These are phyloP conservation scores for Vollenhovia emeryi DNA, from an alignment of 1,140 invertebrate genomes.

Conservation along the genomic window DNA sequence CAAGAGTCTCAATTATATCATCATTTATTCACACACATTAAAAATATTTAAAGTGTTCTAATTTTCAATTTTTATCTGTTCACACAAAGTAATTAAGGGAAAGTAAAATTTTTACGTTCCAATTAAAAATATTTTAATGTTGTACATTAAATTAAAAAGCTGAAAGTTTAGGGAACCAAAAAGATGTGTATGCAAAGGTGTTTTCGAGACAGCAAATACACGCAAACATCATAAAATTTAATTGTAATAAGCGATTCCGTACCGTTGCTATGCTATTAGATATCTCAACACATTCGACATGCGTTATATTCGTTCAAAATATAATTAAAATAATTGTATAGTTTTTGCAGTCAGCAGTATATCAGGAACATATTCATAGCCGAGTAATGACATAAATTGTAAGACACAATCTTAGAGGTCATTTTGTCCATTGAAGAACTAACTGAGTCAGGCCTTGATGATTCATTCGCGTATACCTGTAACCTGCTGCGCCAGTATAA, in stretches of 20 bases:
- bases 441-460: conserved; percentile 63
- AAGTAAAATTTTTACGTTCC: neutral
- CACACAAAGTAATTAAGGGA: neutral
- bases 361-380: conserved; percentile 17
- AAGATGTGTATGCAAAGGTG: neutral
- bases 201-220: neutral
- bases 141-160: neutral
- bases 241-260: neutral
- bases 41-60: no score
- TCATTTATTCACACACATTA: neutral
- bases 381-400: neutral
- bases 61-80: neutral
- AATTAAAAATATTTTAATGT: conserved; percentile 15
- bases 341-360: neutral
- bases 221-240: neutral
- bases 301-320: neutral
- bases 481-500: neutral
- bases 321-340: conserved; percentile 16
- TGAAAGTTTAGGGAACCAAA: neutral
- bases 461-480: conserved; percentile 63
- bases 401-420: neutral
- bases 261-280: neutral
- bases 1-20: neutral
- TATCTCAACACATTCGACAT: neutral
- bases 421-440: conserved; percentile 53